A percentile compares a stretch with the other conserved stretches of the same genome.
These are phyloP conservation scores for Todiramphus chloris DNA, from an alignment of 2,113 vertebrate species.

Conservation along the genomic window DNA sequence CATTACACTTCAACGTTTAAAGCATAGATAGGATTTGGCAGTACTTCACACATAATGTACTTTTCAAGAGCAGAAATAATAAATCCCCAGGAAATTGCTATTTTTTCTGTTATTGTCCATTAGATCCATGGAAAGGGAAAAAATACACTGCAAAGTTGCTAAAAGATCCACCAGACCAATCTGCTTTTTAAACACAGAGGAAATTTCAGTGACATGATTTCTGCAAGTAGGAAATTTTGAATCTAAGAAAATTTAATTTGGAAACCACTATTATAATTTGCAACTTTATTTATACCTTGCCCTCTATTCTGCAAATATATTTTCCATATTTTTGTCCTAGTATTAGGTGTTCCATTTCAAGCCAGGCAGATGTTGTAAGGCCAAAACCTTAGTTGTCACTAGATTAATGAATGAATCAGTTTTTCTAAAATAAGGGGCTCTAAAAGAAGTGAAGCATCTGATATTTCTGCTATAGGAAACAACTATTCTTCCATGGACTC, in stretches of 20 bases:
- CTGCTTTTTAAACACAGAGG: background rate
- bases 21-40: background rate
- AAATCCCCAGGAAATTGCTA: background rate
- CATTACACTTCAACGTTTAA: background rate
- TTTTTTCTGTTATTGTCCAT: background rate
- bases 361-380: background rate
- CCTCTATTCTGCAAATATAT: background rate
- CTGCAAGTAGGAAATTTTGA: background rate
- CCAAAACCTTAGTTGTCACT: background rate
- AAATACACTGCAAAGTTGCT: background rate
- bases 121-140: background rate
- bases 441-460: background rate
- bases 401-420: background rate
- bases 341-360: background rate
- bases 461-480: background rate
- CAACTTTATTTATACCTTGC: background rate
- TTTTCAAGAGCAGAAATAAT: slow-evolving; percentile 16
- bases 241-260: background rate
- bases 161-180: background rate
- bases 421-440: background rate
- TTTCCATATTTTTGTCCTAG: background rate
- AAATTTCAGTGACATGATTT: background rate
- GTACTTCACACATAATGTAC: background rate
- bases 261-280: background rate
- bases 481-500: background rate